Percentiles rank a stretch among this genome's conserved stretches.
phyloP scores from a whole-genome alignment of 2,888 invertebrate species.

The Ennomos erosarius region DNA sequence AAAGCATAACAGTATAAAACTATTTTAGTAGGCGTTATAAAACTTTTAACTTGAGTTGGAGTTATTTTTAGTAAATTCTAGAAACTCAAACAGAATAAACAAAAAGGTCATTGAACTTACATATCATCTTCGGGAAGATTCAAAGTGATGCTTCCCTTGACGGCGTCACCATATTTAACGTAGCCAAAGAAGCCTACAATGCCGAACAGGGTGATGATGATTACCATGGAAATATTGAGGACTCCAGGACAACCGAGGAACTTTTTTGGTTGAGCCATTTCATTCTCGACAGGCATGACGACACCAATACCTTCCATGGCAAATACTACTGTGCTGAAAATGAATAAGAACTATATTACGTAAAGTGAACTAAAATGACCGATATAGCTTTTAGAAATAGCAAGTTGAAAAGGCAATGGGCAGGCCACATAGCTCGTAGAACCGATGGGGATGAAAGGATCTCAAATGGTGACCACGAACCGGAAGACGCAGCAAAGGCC shows the following conservation, averaged over 20 bases:
- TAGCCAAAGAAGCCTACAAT: conserved; percentile 96
- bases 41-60: too few species aligned
- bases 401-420: too few species aligned
- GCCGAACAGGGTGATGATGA: conserved; percentile 91
- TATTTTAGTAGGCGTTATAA: too few species aligned
- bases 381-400: too few species aligned
- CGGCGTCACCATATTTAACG: conserved; percentile 90
- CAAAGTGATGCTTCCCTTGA: conserved; percentile 91
- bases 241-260: conserved; percentile 94
- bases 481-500: too few species aligned
- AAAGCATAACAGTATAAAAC: too few species aligned
- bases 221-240: conserved; percentile 92
- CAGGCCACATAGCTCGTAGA: too few species aligned
- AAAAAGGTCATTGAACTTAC: conserved; percentile 78
- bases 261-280: conserved; percentile 92
- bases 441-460: too few species aligned
- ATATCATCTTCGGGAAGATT: conserved; percentile 89
- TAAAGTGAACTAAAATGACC: too few species aligned
- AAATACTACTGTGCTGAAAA: conserved; percentile 94
- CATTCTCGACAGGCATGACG: conserved; percentile 97
- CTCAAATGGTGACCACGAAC: too few species aligned
- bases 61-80: too few species aligned
- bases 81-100: too few species aligned
- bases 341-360: not conserved
- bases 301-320: conserved; percentile 98